Conservation (phyloP, 2,888 invertebrate species). For the Drosophila incognita region DNA sequence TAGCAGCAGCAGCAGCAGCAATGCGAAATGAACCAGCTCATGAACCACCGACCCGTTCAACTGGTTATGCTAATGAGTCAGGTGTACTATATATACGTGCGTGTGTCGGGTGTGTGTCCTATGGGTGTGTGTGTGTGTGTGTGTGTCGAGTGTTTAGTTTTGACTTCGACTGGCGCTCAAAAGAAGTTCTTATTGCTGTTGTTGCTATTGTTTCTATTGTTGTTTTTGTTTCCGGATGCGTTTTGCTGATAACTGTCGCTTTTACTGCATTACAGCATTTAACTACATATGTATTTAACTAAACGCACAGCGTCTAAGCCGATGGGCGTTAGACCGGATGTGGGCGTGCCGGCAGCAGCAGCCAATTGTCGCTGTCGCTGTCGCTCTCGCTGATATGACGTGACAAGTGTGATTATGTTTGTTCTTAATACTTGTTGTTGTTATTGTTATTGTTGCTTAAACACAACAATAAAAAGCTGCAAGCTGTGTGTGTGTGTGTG, state of each 20-base stretch:
- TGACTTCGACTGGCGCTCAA: conserved; percentile 1
- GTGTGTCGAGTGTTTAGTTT: conserved; percentile 7
- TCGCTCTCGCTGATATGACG: conserved; percentile 8
- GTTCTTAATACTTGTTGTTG: conserved; percentile 8
- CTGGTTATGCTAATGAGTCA: conserved; percentile 78
- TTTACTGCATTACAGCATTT: neutral
- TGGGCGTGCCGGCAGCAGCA: conserved; percentile 33
- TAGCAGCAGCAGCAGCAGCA: conserved; percentile 17
- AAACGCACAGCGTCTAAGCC: conserved; percentile 12
- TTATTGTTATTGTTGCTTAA: neutral
- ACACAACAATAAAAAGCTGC: conserved; percentile 2
- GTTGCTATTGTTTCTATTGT: conserved; percentile 9
- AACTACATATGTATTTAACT: conserved; percentile 1
- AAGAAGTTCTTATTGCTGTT: neutral
- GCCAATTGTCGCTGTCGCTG: conserved; percentile 12
- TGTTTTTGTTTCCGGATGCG: neutral
- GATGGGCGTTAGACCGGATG: conserved; percentile 39
- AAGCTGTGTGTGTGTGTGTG: neutral
- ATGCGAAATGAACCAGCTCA: conserved; percentile 44
- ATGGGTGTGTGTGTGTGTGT: conserved; percentile 8
- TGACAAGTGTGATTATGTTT: conserved; percentile 33
- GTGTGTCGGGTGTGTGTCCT: conserved; percentile 1
- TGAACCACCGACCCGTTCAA: conserved; percentile 57
- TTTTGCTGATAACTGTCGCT: conserved; percentile 11
- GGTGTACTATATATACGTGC: conserved; percentile 44